Percentiles rank a stretch among this genome's conserved stretches.
These are phyloP conservation scores for Halcyon badia DNA, from an alignment of 2,797 vertebrate species.

Conservation along the genomic window DNA sequence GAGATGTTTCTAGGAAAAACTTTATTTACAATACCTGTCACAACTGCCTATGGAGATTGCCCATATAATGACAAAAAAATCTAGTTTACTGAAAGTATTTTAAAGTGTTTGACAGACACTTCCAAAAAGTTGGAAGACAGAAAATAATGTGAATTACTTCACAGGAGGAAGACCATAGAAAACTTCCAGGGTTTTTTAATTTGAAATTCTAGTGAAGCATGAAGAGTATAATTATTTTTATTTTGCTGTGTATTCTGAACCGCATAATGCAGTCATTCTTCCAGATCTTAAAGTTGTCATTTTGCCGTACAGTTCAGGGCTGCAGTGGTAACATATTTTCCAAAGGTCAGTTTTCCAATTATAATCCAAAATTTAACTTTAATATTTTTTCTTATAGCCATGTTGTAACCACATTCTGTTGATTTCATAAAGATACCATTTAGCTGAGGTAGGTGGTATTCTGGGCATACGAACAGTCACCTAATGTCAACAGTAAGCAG, in stretches of 20 bases:
- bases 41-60: not conserved
- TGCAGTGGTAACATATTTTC: constrained; percentile 80
- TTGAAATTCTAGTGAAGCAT: constrained; percentile 3
- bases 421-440: constrained; percentile 87
- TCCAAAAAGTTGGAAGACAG: not conserved
- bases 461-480: constrained; percentile 78
- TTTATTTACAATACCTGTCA: constrained; percentile 32
- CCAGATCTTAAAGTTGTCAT: constrained; percentile 56
- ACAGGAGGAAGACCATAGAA: not conserved
- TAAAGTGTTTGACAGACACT: constrained; percentile 40
- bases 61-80: not conserved
- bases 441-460: constrained; percentile 85
- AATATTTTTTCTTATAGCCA: constrained; percentile 70
- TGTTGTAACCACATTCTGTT: constrained; percentile 73
- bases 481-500: constrained; percentile 77
- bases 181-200: not conserved
- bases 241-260: constrained; percentile 15
- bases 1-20: not conserved
- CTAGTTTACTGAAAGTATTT: not conserved
- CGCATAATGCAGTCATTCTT: constrained; percentile 76
- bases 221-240: constrained; percentile 49
- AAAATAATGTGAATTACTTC: constrained; percentile 10
- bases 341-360: constrained; percentile 83
- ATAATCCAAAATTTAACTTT: constrained; percentile 78
- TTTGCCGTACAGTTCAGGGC: constrained; percentile 54